Evolutionary conservation across 2,888 invertebrate species (phyloP).

Genomic region (Alentia gelatinosa): DNA sequence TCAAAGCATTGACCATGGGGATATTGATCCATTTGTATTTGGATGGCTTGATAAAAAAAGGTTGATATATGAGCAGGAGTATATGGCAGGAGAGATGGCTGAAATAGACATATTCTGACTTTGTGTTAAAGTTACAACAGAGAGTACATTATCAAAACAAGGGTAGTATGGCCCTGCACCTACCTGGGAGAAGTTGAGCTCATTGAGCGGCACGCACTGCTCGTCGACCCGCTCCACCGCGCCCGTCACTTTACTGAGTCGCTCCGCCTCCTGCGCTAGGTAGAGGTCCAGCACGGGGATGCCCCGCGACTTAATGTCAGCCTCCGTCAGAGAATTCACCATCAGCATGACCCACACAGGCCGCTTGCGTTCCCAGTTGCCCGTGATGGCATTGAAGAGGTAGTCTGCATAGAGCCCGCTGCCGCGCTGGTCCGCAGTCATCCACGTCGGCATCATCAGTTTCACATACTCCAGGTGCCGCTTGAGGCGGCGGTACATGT

Average conservation of each 20-base stretch:
- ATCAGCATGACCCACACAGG: conserved; percentile 84
- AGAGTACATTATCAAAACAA: too few species aligned
- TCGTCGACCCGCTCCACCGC: conserved; percentile 83
- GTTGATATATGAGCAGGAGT: too few species aligned
- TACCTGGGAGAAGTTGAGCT: conserved; percentile 82
- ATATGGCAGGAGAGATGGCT: too few species aligned
- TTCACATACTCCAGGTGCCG: conserved; percentile 81
- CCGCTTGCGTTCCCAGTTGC: conserved; percentile 83
- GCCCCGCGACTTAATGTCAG: conserved; percentile 80
- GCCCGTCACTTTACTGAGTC: conserved; percentile 81
- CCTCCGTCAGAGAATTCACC: conserved; percentile 83
- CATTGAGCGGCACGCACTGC: conserved; percentile 83
- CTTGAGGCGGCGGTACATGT: conserved; percentile 81
- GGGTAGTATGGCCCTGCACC: too few species aligned
- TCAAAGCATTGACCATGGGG: too few species aligned
- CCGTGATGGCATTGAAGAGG: conserved; percentile 82
- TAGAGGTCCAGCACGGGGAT: conserved; percentile 83
- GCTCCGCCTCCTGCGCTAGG: conserved; percentile 82
- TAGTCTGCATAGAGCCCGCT: conserved; percentile 81
- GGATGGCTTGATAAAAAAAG: too few species aligned
- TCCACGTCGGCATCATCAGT: conserved; percentile 80
- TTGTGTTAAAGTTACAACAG: too few species aligned
- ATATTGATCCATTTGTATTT: too few species aligned
- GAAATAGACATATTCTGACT: too few species aligned
- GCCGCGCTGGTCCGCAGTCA: conserved; percentile 72